Base-by-base conservation (phyloP, 1,140 invertebrate genomes). In the Lucilia sericata region DNA sequence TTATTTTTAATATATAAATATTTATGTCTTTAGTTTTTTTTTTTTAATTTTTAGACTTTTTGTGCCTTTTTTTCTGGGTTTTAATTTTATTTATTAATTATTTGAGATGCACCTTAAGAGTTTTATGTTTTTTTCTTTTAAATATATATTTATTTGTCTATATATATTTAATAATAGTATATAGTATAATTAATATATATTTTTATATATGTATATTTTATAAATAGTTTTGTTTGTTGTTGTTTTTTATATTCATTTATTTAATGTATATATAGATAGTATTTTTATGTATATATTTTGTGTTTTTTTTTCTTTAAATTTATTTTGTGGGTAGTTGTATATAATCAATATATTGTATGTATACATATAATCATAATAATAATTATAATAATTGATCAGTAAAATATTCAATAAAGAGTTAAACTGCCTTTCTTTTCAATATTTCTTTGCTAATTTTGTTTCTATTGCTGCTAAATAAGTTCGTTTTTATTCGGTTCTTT, bases 231-330 rank as follows among this genome's bases (percentile, higher is more conserved):
- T 82, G n/a, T 74, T 75, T 82, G 30, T 82, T 55, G 12, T 17
- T 55, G 14, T 75, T 84, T 49, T 84, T 60, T 78, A 30, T 84
- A 51, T 36, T 82, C 25, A 30, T 30, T 30, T 30, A 30, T 49
- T 51, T 47, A 47, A 19, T 74, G 30, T 76, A 51, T 78, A 78
- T 84, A 75, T 84, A 75, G 47, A 84, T 83, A 84, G 55, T 87
- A 83, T 86, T 30, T 30, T 49, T 85, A 47, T 86, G 78, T 87
- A 78, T 85, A 47, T 84, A 42, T 84, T 74, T 55, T 84, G 21
- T 36, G 17, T 10, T 86, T 82, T 84, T 49, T 76, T 25, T 85
- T 70, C 83, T 25, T 10, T 70, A 21, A 21, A 65, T 65, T 65
- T 65, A 5, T 65, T 19, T 70, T 70, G 65, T 70, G 65, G 65